Evolutionary conservation across 1,140 invertebrate genomes (phyloP), one percentile per base, ranked within the genome.

Genomic region (Cotesia typhae): DNA sequence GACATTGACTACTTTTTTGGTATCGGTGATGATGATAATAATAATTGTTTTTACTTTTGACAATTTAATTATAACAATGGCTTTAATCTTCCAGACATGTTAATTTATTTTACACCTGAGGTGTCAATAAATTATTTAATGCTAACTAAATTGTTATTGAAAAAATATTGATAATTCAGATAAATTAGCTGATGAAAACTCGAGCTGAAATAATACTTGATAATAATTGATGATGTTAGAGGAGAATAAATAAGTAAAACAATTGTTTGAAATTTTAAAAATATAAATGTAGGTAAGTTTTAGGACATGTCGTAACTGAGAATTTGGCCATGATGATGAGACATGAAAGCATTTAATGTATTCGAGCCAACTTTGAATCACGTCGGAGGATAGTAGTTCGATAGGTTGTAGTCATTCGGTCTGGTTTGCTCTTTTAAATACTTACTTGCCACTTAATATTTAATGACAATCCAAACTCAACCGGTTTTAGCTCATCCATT

Each of bases 1-100:
- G 76, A 77, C 74, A 60, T 47, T 73, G 79, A 81, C 79, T 81
- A 81, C 79, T 74, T 74, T 81, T 81, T 80, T 75, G 68, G n/a
- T n/a, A 17, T 37, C 10, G 63, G 7, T 17, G 63, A 41, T 14
- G 38, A 55, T 17, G 5, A 47, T 9, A 6, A 47, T 47, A 9
- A 10, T 47, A 9, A 47, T 47, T 47, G 10, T 47, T 41, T 7
- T 41, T 4, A 41, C 10, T 35, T 61, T 61, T 36, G 28, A 28
- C 28, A 28, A 28, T 61, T 61, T 61, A 5, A 47, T 47, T 47
- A 47, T 47, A 47, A 0, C 6, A 47, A 47, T 7, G 0, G 10
- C 2, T 47, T 9, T 47, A 47, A 10, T 47, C 0, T 9, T 47
- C 41, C 10, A 6, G 10, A 47, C 41, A 47, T 47, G 41, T 6